phyloP scores from a whole-genome alignment of 2,797 vertebrate species.

The Galago senegalensis region DNA sequence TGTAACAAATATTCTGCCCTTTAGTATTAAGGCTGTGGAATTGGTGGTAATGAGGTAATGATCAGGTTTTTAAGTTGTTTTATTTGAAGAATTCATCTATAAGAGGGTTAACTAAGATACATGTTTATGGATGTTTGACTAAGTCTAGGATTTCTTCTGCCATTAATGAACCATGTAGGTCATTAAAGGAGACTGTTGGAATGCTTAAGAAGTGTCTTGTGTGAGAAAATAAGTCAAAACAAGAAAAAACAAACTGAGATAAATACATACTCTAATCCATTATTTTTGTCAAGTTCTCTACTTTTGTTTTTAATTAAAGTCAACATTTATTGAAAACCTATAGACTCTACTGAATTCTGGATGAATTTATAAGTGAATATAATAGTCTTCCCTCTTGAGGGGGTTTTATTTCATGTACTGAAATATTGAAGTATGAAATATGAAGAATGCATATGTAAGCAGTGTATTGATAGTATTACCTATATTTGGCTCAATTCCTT shows the following conservation, averaged over 20 bases:
- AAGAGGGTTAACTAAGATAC: background rate
- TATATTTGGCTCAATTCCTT: background rate
- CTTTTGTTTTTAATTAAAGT: background rate
- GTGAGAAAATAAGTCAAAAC: slow-evolving; percentile 19
- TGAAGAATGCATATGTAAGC: slow-evolving; percentile 31
- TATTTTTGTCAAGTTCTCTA: background rate
- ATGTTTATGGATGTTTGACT: background rate
- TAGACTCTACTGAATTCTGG: background rate
- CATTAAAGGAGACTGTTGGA: background rate
- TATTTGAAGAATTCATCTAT: background rate
- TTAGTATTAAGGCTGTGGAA: background rate
- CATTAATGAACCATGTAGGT: background rate
- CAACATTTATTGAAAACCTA: slow-evolving; percentile 15
- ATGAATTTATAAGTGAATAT: background rate
- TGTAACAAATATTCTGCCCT: background rate
- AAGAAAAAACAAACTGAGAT: background rate
- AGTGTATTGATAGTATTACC: background rate
- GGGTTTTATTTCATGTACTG: background rate
- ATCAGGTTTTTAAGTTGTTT: background rate
- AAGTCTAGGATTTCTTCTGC: background rate
- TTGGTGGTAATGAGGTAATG: background rate
- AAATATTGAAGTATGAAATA: background rate
- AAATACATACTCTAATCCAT: background rate
- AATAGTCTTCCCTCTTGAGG: background rate
- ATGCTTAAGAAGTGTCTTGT: background rate